Base-by-base conservation (phyloP, 2,888 invertebrate species). In the Agapostemon virescens region DNA sequence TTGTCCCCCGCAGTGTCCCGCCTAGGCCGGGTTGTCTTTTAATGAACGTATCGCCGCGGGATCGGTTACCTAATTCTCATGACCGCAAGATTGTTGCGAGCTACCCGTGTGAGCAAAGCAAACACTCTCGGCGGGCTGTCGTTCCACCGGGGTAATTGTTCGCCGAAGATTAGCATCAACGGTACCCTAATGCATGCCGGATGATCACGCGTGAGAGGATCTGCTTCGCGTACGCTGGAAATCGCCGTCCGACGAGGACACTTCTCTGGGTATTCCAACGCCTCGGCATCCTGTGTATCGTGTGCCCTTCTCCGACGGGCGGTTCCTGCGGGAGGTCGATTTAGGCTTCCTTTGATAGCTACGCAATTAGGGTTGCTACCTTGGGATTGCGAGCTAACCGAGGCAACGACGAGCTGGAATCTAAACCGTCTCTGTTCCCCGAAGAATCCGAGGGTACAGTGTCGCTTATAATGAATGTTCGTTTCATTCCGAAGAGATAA, bases 31-130 rank as follows among this genome's bases (percentile, higher is more conserved):
- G 26, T n/a, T 33, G 61, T 61, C 36, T 67, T 69, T 72, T 80
- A 73, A 76, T 45, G 73, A 76, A 64, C 76, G 72, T 64, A 42
- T 77, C 55, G 49, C 45, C 36, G 42, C 26, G 45, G 52, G 36
- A 69, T 73, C 74, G 77, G 72, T 82, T 79, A 61, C 79, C 81
- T 36, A 80, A 82, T 82, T 80, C 82, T 64, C 74, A 61, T 49
- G 69, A 40, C 38, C 42, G 73, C 72, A 36, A 38, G 55, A 40
- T 38, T 69, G 30, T 30, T 33, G 49, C 63, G 33, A 63, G 63
- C 63, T 36, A 63, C n/a, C 63, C 63, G 63, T 63, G 63, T 36
- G 36, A 36, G 63, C 63, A 63, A 63, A 63, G 63, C 36, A 63
- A 63, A 63, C 63, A 52, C 33, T 23, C 52, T 66, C 69, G n/a